These are phyloP conservation scores for Timandra comae DNA, from an alignment of 2,888 invertebrate genomes.

Conservation along the genomic window DNA sequence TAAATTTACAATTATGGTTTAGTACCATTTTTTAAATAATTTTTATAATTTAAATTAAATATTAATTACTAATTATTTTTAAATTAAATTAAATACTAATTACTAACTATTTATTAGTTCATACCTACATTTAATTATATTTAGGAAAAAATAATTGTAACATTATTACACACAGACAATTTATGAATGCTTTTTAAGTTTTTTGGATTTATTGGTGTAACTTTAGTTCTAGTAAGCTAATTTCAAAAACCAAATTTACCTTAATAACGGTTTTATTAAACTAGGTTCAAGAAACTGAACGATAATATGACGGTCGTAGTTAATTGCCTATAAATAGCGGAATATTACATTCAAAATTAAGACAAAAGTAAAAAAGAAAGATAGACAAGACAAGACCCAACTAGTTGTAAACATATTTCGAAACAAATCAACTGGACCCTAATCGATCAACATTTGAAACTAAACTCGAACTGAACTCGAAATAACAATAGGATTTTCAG, in stretches of 20 bases:
- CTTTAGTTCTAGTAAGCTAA: background rate
- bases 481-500: slow-evolving; percentile 16
- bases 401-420: too few relatives aligned
- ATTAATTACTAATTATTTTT: too few relatives aligned
- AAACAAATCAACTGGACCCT: too few relatives aligned
- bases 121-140: too few relatives aligned
- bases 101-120: too few relatives aligned
- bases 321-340: background rate
- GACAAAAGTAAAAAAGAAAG: background rate
- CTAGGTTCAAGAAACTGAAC: too few relatives aligned
- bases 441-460: background rate
- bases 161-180: too few relatives aligned
- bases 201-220: too few relatives aligned
- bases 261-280: background rate
- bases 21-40: background rate
- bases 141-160: too few relatives aligned
- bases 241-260: background rate
- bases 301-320: background rate
- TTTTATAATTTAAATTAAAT: background rate
- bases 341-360: background rate
- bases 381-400: background rate
- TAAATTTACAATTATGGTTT: slow-evolving; percentile 23
- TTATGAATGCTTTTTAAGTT: too few relatives aligned
- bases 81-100: too few relatives aligned
- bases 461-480: background rate